phyloP scores from a whole-genome alignment of 2,797 vertebrate genomes.

The Fundulus diaphanus region DNA sequence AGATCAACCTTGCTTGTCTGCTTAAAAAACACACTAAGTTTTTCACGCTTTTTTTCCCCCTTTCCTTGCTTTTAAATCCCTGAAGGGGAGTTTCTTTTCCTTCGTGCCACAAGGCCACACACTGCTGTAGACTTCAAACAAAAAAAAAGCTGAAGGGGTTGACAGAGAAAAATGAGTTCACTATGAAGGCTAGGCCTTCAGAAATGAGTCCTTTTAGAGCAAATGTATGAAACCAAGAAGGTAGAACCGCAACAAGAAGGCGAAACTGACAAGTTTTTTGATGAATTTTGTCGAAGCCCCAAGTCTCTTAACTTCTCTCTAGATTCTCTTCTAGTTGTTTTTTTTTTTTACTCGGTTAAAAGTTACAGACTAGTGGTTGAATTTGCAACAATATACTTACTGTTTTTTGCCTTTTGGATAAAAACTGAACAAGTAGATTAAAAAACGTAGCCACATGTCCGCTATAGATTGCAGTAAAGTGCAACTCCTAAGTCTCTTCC shows the following conservation, averaged over 20 bases:
- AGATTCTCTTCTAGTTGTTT: slow-evolving; percentile 1
- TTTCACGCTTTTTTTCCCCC: not conserved
- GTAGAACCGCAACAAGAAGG: slow-evolving; percentile 12
- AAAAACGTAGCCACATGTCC: not conserved
- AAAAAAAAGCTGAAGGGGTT: slow-evolving; percentile 11
- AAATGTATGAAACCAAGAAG: slow-evolving; percentile 10
- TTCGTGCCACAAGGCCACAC: slow-evolving; percentile 1
- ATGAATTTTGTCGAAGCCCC: slow-evolving; percentile 20
- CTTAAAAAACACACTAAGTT: slow-evolving; percentile 25
- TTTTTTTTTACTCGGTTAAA: not conserved
- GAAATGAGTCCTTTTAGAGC: slow-evolving; percentile 21
- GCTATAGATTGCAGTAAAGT: not conserved
- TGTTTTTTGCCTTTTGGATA: not conserved
- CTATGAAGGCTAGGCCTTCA: slow-evolving; percentile 20
- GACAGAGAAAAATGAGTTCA: slow-evolving; percentile 17
- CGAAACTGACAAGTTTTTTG: slow-evolving; percentile 16
- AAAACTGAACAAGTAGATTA: not conserved
- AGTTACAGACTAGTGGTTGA: not conserved
- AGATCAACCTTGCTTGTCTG: slow-evolving; percentile 19
- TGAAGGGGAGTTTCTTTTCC: slow-evolving; percentile 18
- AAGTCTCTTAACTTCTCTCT: slow-evolving; percentile 3
- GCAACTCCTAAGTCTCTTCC: not conserved
- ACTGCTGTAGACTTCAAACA: slow-evolving; percentile 1
- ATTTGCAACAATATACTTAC: not conserved
- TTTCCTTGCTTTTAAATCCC: not conserved